These are phyloP conservation scores for Popillia japonica DNA, from an alignment of 1,140 invertebrate genomes.

Conservation along the genomic window DNA sequence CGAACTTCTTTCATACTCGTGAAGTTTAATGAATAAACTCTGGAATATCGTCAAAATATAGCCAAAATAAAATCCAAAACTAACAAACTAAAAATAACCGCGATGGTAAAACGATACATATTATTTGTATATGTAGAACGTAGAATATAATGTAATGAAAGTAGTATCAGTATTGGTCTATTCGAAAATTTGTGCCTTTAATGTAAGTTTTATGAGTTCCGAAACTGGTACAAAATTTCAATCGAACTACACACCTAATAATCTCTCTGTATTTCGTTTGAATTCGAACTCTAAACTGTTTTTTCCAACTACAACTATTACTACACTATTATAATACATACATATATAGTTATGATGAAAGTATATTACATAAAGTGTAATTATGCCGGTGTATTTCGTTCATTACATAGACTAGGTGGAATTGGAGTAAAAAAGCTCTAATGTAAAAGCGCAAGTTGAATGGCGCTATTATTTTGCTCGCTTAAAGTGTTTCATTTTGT, in stretches of 20 bases:
- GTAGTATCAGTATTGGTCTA: constrained; percentile 43
- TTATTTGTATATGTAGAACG: constrained; percentile 22
- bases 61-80: not conserved
- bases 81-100: not conserved
- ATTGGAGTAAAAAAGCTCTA: not conserved
- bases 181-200: constrained; percentile 49
- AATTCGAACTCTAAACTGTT: constrained; percentile 21
- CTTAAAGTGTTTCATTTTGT: not conserved
- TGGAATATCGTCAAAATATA: constrained; percentile 11
- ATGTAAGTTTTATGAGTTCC: constrained; percentile 44
- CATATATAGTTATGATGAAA: too few species aligned
- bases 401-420: not conserved
- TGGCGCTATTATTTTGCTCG: not conserved
- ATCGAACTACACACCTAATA: constrained; percentile 29
- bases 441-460: not conserved
- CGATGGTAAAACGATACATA: constrained; percentile 28
- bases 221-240: constrained; percentile 46
- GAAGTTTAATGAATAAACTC: not conserved
- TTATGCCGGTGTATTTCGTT: not conserved
- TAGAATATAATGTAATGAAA: constrained; percentile 15
- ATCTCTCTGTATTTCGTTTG: constrained; percentile 12
- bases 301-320: not conserved
- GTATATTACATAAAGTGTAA: not conserved
- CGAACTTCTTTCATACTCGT: constrained; percentile 16
- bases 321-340: not conserved